phyloP scores from a whole-genome alignment of 1,140 invertebrate species.

The Augochlora pura region DNA sequence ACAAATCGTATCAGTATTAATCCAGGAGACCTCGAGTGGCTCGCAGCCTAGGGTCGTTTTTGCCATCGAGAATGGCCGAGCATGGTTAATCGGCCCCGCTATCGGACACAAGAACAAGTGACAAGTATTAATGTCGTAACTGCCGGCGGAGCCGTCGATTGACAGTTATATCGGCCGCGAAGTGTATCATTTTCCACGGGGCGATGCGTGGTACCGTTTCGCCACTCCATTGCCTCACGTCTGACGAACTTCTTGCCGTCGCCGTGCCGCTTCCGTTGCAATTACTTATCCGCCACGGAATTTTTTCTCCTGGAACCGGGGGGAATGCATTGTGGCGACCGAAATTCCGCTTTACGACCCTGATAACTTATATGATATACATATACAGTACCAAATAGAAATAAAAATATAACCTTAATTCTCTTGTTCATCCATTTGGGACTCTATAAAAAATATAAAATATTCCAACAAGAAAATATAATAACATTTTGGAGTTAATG shows the following conservation, averaged over 20 bases:
- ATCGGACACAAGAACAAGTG: slow-evolving; percentile 51
- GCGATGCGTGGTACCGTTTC: slow-evolving; percentile 7
- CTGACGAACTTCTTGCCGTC: slow-evolving; percentile 21
- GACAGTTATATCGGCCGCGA: slow-evolving; percentile 24
- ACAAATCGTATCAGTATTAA: neutral
- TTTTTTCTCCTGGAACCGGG: too few relatives aligned
- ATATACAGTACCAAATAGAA: too few relatives aligned
- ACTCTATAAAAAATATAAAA: too few relatives aligned
- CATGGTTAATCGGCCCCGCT: slow-evolving; percentile 55
- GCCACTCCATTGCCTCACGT: slow-evolving; percentile 13
- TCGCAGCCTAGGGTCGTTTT: slow-evolving; percentile 28
- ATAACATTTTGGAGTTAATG: too few relatives aligned
- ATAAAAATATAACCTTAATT: too few relatives aligned
- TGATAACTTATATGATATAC: too few relatives aligned
- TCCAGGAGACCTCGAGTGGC: neutral
- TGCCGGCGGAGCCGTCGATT: slow-evolving; percentile 3
- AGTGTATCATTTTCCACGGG: slow-evolving; percentile 21
- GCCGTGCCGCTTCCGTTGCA: neutral
- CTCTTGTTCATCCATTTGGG: too few relatives aligned
- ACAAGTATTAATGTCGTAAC: slow-evolving; percentile 43
- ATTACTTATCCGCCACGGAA: neutral
- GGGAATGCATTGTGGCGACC: too few relatives aligned
- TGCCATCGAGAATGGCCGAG: slow-evolving; percentile 27
- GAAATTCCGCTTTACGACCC: neutral
- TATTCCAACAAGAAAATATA: too few relatives aligned